Evolutionary conservation across 2,113 vertebrate species (phyloP).

Genomic region (Motacilla alba): DNA sequence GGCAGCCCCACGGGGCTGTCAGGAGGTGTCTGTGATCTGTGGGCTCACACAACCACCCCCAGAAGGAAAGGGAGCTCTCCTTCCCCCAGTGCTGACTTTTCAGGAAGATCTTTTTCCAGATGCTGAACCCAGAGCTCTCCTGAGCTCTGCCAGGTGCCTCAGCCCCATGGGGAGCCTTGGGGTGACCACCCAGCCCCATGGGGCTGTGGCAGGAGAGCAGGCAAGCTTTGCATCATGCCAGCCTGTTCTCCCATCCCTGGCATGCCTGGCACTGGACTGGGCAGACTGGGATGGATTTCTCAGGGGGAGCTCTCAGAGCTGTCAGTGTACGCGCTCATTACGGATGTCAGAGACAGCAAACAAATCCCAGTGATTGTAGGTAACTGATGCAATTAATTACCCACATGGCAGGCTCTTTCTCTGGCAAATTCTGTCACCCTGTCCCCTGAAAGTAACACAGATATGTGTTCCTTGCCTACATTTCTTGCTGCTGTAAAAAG

Average conservation of each 20-base stretch:
- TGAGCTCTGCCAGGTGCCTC: not conserved
- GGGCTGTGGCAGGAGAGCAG: not conserved
- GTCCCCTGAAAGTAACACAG: not conserved
- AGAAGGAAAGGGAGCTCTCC: not conserved
- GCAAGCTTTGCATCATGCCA: not conserved
- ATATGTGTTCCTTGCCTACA: not conserved
- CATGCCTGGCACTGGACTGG: not conserved
- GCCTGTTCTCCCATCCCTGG: not conserved
- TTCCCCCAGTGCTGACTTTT: not conserved
- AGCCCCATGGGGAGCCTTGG: not conserved
- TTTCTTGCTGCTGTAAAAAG: not conserved
- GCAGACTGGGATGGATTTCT: not conserved
- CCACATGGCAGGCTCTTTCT: not conserved
- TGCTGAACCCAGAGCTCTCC: not conserved
- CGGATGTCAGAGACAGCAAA: not conserved
- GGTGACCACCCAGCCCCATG: not conserved
- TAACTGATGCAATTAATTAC: not conserved
- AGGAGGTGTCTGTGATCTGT: not conserved
- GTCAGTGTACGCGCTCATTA: not conserved
- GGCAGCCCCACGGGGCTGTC: not conserved
- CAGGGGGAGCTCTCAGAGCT: conserved; percentile 23
- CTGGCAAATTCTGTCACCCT: not conserved
- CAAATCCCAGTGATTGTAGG: not conserved
- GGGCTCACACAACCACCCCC: not conserved
- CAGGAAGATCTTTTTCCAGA: not conserved